Evolutionary conservation across 2,888 invertebrate genomes (phyloP).

Genomic region (Euplagia quadripunctaria): DNA sequence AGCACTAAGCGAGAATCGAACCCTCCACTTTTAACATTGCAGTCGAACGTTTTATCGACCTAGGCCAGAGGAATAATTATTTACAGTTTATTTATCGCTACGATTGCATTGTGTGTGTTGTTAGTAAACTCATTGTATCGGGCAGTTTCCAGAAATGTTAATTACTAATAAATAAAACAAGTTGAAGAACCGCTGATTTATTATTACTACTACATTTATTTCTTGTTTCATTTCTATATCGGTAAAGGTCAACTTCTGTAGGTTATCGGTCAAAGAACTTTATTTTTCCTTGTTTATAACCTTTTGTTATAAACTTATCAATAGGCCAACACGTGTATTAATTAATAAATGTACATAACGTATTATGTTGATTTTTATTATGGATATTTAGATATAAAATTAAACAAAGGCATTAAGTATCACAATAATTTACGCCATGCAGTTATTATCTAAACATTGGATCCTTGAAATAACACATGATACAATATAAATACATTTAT

Average conservation of each 20-base stretch:
- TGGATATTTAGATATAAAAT: neutral
- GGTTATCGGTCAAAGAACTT: conserved; percentile 19
- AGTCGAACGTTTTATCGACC: neutral
- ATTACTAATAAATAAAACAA: neutral
- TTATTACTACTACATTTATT: neutral
- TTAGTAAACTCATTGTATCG: neutral
- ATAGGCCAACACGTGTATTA: too few species aligned
- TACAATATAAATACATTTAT: too few species aligned
- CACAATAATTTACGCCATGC: neutral
- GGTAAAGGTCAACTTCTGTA: conserved; percentile 7
- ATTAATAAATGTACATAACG: too few species aligned
- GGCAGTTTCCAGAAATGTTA: neutral
- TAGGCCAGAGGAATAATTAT: neutral
- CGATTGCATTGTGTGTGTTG: too few species aligned
- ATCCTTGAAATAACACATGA: too few species aligned
- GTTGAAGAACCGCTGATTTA: conserved; percentile 1
- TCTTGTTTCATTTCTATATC: neutral
- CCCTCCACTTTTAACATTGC: neutral
- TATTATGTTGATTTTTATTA: neutral
- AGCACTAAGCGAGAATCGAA: too few species aligned
- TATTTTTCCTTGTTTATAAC: conserved; percentile 16
- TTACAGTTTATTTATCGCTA: neutral
- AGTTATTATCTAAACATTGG: neutral
- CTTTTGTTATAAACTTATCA: conserved; percentile 4
- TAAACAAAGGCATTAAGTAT: neutral